A percentile compares a stretch with the other conserved stretches of the same genome.
These are phyloP conservation scores for Spermophilus dauricus DNA, from an alignment of 2,113 vertebrate genomes.

Conservation along the genomic window DNA sequence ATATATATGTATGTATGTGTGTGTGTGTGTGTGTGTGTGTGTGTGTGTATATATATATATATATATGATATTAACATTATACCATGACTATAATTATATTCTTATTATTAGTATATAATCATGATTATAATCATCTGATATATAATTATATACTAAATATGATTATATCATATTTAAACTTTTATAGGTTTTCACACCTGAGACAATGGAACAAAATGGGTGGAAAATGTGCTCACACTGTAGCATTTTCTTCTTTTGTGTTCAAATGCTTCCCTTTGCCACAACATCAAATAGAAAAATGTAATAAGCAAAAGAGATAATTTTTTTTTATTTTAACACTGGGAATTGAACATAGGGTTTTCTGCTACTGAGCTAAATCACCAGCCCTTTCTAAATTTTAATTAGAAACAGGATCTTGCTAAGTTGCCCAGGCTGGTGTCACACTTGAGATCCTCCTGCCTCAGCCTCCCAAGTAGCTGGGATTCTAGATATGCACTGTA, in stretches of 20 bases:
- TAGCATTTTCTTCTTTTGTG: neutral
- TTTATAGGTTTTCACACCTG: neutral
- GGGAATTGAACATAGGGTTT: too few relatives aligned
- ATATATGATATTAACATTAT: neutral
- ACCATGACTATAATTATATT: neutral
- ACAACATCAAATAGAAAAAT: neutral
- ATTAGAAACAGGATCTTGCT: too few relatives aligned
- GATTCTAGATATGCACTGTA: too few relatives aligned
- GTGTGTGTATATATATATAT: too few relatives aligned
- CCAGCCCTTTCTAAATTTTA: too few relatives aligned
- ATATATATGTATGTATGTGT: neutral
- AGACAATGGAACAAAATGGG: neutral
- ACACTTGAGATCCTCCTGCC: too few relatives aligned
- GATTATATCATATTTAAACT: neutral
- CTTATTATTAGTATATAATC: neutral
- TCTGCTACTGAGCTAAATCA: too few relatives aligned
- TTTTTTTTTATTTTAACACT: too few relatives aligned
- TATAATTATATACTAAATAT: neutral
- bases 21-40: too few relatives aligned
- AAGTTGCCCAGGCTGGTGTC: too few relatives aligned
- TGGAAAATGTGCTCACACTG: neutral
- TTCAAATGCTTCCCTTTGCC: slow-evolving; percentile 30
- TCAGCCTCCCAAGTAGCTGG: too few relatives aligned
- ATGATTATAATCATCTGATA: too few relatives aligned
- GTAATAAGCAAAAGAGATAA: neutral